Base-by-base conservation (phyloP, 2,888 invertebrate species). In the Dyspetes luteomarginatus region DNA sequence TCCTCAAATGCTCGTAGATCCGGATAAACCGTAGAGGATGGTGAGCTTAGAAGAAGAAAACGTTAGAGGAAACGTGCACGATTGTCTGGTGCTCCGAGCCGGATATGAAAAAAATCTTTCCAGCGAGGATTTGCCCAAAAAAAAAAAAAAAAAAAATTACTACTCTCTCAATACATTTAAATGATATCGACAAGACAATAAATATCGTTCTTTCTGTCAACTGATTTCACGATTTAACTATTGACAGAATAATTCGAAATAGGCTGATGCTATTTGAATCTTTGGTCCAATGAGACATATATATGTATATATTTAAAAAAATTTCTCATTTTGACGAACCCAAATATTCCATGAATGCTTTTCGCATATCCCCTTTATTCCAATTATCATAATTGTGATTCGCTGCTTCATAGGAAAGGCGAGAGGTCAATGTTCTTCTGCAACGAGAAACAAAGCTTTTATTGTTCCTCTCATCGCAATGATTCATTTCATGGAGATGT, bases 331-430 rank as follows among this genome's bases (percentile, higher is more conserved):
- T n/a, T n/a, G n/a, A n/a, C n/a, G n/a, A n/a, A n/a, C n/a, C n/a
- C n/a, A 60, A 75, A 67, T 75, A 45, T 36, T 36, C 7, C 43
- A 26, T 19, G 43, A 28, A 71, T 52, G 60, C 30, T 26, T 68
- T 69, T 69, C 43, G 50, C 17, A 17, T n/a, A 24, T 28, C 30
- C 58, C 12, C 24, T 60, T 68, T 72, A 52, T 58, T 28, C 52
- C 30, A 50, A 5, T 22, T 58, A 58, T 17, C 30, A 15, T 12
- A 17, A 24, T 41, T 17, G 52, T 28, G 28, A 52, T 68, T 68
- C 43, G 30, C 55, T 52, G 55, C 50, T 75, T 41, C 36, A 19
- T 62, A 60, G 55, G 9, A 73, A 73, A 60, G 36, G 30, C 24
- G 26, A 26, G n/a, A 28, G 3, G 28, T 28, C 3, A 4, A 28